Conservation (phyloP, 2,797 vertebrate species). For the Hydrocynus forskahlii region DNA sequence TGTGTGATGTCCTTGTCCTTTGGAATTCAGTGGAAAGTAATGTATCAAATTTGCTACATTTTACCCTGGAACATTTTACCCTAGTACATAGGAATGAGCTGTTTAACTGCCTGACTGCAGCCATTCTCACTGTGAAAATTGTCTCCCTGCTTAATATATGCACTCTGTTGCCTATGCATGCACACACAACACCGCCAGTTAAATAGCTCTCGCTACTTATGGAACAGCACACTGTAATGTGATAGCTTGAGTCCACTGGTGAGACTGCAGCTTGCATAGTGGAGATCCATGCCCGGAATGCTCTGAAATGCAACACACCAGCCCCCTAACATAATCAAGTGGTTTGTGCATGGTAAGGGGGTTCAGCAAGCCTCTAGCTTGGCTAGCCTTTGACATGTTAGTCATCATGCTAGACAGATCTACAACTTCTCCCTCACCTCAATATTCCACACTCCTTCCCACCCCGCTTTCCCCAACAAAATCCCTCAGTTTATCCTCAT, state of each 20-base stretch:
- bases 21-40: slow-evolving; percentile 25
- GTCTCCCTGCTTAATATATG: slow-evolving; percentile 4
- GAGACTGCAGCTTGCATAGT: slow-evolving; percentile 30
- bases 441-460: slow-evolving; percentile 33
- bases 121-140: slow-evolving; percentile 14
- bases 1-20: slow-evolving; percentile 27
- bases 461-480: slow-evolving; percentile 4
- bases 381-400: slow-evolving; percentile 31
- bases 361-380: slow-evolving; percentile 30
- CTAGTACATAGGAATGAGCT: slow-evolving; percentile 20
- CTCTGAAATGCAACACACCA: slow-evolving; percentile 15
- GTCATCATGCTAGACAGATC: slow-evolving; percentile 25
- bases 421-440: slow-evolving; percentile 5
- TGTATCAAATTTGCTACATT: slow-evolving; percentile 41
- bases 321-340: slow-evolving; percentile 28
- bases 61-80: slow-evolving; percentile 7
- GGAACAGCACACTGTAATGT: slow-evolving; percentile 42
- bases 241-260: slow-evolving; percentile 32
- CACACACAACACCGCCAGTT: slow-evolving; percentile 28
- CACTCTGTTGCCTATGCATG: slow-evolving; percentile 14
- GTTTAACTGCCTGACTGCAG: slow-evolving; percentile 36
- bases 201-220: slow-evolving; percentile 32
- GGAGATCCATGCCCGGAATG: slow-evolving; percentile 47
- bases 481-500: slow-evolving; percentile 25
- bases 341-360: slow-evolving; percentile 40